Conservation (phyloP, 2,797 vertebrate species). For the Streptopelia turtur region DNA sequence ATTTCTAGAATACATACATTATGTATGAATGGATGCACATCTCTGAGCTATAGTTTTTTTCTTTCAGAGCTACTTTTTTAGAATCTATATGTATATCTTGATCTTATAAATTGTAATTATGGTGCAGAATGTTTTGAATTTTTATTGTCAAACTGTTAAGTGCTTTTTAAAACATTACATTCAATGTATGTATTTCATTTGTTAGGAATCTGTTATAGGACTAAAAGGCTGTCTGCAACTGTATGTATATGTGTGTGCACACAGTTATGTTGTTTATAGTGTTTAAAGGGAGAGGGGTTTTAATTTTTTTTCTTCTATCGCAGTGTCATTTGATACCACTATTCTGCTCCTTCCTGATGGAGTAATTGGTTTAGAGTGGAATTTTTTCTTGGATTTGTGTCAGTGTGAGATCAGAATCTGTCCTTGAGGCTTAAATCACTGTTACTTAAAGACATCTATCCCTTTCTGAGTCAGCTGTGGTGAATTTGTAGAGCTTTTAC, state of each 20-base stretch:
- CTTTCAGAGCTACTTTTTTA: not conserved
- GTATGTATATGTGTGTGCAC: not conserved
- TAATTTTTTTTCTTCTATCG: not conserved
- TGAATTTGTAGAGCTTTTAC: not conserved
- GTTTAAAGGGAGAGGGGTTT: not conserved
- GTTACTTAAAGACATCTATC: not conserved
- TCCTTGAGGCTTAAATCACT: not conserved
- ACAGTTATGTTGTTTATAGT: not conserved
- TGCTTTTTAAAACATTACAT: not conserved
- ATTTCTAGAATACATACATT: not conserved
- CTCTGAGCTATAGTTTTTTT: not conserved
- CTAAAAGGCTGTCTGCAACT: not conserved
- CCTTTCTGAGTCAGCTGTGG: not conserved
- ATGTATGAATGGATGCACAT: not conserved
- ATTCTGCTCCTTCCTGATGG: not conserved
- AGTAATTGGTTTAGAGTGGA: not conserved
- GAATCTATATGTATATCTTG: not conserved
- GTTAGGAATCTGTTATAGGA: not conserved
- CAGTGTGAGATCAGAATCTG: constrained; percentile 17
- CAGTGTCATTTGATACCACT: not conserved
- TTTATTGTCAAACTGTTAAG: not conserved
- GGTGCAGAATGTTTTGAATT: not conserved
- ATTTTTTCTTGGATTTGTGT: not conserved
- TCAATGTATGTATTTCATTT: not conserved
- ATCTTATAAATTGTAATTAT: not conserved